These are phyloP conservation scores for Lordiphosa mommai DNA, from an alignment of 1,140 invertebrate species.

Conservation along the genomic window DNA sequence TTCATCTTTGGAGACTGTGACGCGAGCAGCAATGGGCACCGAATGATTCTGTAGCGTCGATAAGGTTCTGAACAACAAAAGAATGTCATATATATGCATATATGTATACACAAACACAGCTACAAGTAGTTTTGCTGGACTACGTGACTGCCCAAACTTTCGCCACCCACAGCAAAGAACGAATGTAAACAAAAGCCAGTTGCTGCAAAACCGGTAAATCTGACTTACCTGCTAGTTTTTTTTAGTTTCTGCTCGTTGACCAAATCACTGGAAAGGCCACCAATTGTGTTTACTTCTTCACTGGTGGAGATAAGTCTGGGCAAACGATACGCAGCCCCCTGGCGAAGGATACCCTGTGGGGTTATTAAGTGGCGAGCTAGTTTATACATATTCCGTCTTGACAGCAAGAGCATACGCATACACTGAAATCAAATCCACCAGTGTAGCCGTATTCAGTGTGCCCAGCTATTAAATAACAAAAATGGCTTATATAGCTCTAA, in stretches of 20 bases:
- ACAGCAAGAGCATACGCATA: too few relatives aligned
- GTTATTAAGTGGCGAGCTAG: constrained; percentile 42
- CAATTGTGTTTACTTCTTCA: constrained; percentile 65
- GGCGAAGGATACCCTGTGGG: constrained; percentile 37
- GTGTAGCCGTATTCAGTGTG: too few relatives aligned
- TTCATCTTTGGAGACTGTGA: constrained; percentile 87
- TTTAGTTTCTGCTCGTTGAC: constrained; percentile 68
- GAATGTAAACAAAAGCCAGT: constrained; percentile 47
- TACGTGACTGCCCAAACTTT: constrained; percentile 47
- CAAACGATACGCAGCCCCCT: neutral
- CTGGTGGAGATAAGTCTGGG: constrained; percentile 55
- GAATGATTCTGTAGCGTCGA: constrained; percentile 79
- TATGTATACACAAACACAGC: constrained; percentile 2
- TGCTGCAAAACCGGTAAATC: constrained; percentile 35
- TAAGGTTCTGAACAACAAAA: constrained; percentile 56
- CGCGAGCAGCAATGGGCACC: constrained; percentile 82
- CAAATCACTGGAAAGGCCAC: constrained; percentile 58
- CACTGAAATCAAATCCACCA: too few relatives aligned
- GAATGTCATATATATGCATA: constrained; percentile 16
- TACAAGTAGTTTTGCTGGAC: constrained; percentile 7
- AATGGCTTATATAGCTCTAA: too few relatives aligned
- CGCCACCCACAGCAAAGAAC: neutral
- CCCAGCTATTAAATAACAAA: too few relatives aligned
- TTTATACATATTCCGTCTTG: constrained; percentile 44
- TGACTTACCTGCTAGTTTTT: constrained; percentile 59